Base-by-base conservation (phyloP, 2,113 vertebrate genomes). In the Oncorhynchus kisutch region DNA sequence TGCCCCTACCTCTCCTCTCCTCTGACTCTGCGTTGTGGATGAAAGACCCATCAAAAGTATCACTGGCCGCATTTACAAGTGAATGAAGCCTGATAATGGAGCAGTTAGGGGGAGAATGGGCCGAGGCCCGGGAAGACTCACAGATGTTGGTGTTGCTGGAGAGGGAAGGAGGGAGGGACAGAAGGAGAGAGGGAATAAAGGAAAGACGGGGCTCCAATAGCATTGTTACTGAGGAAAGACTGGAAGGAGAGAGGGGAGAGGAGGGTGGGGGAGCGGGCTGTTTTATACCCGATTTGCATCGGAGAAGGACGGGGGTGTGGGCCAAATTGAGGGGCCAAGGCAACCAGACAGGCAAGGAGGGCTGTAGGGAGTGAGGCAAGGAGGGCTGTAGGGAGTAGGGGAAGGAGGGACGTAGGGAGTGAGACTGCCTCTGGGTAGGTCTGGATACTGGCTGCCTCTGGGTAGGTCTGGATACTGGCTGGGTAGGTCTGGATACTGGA, bases 61-160 rank as follows among this genome's bases (percentile, higher is more conserved):
- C 83, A 85, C 79, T 88, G 84, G 77, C 83, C 25, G 54, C 83
- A 91, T 89, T 90, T 95, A 95, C 95, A 96, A 95, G 88, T 95
- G 94, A 95, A 96, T 94, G 92, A 91, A 85, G 81, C 81, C 87
- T 70, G 92, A 95, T 94, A 95, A 94, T 93, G 94, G 94, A 94
- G 93, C 94, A 94, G 95, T 95, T 95, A 95, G 92, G 92, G 90
- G 90, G 85, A 95, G 95, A 95, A 96, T 94, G 92, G 22, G 45
- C 85, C 88, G 12, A 18, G 86, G 91, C 91, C 89, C 91, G 91
- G 93, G 94, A 92, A 94, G 92, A 91, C 95, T 94, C 95, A 96
- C 95, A 96, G 95, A 96, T 96, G 95, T 96, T 95, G 81, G 90
- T 89, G 92, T 89, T 93, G 82, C 87, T 89, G 92, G 85, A 27